phyloP scores from a whole-genome alignment of 2,113 vertebrate genomes.

The Mellivora capensis region DNA sequence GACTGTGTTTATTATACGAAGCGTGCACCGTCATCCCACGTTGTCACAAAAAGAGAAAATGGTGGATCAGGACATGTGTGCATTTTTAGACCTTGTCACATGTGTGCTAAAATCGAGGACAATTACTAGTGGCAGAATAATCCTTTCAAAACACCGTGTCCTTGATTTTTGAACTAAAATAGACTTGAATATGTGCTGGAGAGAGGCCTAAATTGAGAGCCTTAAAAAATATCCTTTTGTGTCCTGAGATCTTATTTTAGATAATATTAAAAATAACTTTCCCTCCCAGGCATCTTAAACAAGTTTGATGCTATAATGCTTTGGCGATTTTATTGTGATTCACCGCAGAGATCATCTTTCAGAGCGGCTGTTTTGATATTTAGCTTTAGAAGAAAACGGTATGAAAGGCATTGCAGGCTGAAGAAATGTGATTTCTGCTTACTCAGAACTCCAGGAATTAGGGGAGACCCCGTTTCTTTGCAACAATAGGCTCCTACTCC shows the following conservation, averaged over 20 bases:
- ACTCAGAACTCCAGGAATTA: background rate
- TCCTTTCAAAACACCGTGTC: slow-evolving; percentile 40
- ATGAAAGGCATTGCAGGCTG: background rate
- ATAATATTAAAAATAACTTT: slow-evolving; percentile 69
- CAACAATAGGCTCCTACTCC: background rate
- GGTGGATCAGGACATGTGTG: background rate
- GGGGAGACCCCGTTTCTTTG: background rate
- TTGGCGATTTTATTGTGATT: background rate
- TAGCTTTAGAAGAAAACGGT: background rate
- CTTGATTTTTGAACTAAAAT: slow-evolving; percentile 67
- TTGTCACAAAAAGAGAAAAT: background rate
- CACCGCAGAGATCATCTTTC: background rate
- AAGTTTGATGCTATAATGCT: slow-evolving; percentile 28
- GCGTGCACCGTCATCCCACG: background rate
- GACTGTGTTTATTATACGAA: background rate
- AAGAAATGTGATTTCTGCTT: background rate
- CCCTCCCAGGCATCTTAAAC: slow-evolving; percentile 46
- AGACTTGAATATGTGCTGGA: slow-evolving; percentile 43
- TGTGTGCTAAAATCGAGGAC: slow-evolving; percentile 23
- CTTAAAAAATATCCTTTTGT: slow-evolving; percentile 70
- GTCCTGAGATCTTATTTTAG: slow-evolving; percentile 69
- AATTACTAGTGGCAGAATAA: slow-evolving; percentile 14
- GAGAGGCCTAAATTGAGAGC: slow-evolving; percentile 60
- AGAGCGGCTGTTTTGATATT: background rate
- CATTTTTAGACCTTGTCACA: background rate